Conservation (phyloP, 2,797 vertebrate genomes). For the Spondyliosoma cantharus region DNA sequence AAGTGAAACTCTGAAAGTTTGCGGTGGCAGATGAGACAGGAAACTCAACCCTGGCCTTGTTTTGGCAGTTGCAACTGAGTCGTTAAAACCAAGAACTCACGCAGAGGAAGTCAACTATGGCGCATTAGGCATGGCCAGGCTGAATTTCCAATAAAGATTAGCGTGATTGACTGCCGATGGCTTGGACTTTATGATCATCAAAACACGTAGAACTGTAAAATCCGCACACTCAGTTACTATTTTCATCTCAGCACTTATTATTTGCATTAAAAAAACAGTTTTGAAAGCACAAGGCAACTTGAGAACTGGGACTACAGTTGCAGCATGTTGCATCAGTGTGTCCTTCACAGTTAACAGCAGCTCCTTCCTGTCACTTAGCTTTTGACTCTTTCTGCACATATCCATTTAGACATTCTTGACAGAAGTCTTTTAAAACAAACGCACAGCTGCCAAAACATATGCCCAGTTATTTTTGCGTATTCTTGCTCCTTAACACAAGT, state of each 20-base stretch:
- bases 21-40: constrained; percentile 64
- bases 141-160: constrained; percentile 22
- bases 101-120: constrained; percentile 52
- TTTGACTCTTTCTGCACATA: constrained; percentile 20
- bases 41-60: constrained; percentile 68
- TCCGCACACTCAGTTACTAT: background rate
- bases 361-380: constrained; percentile 31
- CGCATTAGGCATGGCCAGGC: background rate
- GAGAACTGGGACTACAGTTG: constrained; percentile 44
- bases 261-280: constrained; percentile 11
- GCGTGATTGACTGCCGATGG: background rate
- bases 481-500: background rate
- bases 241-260: background rate
- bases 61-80: constrained; percentile 76
- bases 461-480: background rate
- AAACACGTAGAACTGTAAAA: constrained; percentile 22
- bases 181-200: background rate
- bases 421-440: constrained; percentile 13
- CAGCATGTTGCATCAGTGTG: constrained; percentile 75
- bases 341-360: constrained; percentile 46
- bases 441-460: background rate
- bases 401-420: background rate
- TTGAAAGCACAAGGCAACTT: constrained; percentile 20
- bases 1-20: constrained; percentile 62
- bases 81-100: constrained; percentile 35